Evolutionary conservation across 2,888 invertebrate genomes (phyloP).

Genomic region (Penaeus monodon): DNA sequence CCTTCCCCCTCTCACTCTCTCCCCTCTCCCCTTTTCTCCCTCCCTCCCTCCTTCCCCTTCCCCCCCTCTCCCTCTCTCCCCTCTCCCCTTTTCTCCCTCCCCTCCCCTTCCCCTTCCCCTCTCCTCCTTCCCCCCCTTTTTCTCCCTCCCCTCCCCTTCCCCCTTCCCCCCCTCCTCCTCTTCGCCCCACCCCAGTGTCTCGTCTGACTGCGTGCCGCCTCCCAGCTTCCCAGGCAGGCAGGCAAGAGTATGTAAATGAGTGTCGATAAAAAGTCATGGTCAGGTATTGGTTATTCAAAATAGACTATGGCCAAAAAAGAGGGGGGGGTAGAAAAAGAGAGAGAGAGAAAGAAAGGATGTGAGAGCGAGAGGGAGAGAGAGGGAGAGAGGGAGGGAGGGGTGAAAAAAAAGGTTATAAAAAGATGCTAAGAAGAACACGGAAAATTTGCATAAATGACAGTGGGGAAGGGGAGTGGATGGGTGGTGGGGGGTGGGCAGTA

Average conservation of each 20-base stretch:
- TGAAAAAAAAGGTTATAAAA: too few relatives aligned
- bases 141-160: neutral
- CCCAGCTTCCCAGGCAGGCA: neutral
- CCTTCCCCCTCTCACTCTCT: too few relatives aligned
- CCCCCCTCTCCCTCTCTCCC: neutral
- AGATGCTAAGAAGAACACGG: constrained; percentile 6
- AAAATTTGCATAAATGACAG: constrained; percentile 12
- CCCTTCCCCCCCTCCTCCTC: neutral
- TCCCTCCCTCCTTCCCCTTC: neutral
- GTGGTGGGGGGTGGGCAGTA: too few relatives aligned
- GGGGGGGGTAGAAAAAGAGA: neutral
- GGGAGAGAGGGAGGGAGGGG: too few relatives aligned
- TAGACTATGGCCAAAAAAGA: neutral
- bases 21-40: neutral
- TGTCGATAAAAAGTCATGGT: too few relatives aligned
- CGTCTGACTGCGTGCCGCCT: neutral
- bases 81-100: neutral
- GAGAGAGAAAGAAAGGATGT: too few relatives aligned
- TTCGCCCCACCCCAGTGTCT: neutral
- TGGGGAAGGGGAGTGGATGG: neutral
- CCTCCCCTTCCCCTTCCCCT: neutral
- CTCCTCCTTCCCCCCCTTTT: neutral
- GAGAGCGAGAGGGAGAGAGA: too few relatives aligned
- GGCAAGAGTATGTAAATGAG: too few relatives aligned
- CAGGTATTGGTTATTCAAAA: too few relatives aligned